Conservation (phyloP, 2,888 invertebrate species). For the Choreutis nemorana region DNA sequence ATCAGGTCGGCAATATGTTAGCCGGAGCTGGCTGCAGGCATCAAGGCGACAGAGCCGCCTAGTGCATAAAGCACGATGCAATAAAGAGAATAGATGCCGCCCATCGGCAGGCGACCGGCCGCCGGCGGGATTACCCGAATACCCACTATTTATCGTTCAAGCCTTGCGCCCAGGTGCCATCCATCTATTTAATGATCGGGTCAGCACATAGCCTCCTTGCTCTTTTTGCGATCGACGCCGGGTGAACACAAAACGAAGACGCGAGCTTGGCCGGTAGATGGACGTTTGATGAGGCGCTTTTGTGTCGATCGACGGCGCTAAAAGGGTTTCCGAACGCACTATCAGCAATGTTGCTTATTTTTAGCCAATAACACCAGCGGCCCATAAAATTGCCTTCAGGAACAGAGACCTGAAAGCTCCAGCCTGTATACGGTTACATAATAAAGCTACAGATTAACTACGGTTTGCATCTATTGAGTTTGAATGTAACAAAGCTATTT, state of each 20-base stretch:
- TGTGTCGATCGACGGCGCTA: conserved; percentile 50
- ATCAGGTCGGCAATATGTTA: conserved; percentile 45
- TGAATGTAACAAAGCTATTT: too few species aligned
- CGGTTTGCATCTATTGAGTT: too few species aligned
- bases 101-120: conserved; percentile 53
- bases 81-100: conserved; percentile 66
- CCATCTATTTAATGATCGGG: conserved; percentile 68
- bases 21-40: conserved; percentile 39
- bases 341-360: conserved; percentile 22
- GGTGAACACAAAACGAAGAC: conserved; percentile 51
- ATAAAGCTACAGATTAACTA: too few species aligned
- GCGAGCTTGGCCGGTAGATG: conserved; percentile 41
- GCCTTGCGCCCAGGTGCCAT: conserved; percentile 65
- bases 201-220: conserved; percentile 61
- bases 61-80: conserved; percentile 62
- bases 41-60: conserved; percentile 43
- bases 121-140: conserved; percentile 63
- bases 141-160: conserved; percentile 65
- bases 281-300: conserved; percentile 65
- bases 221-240: conserved; percentile 47
- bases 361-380: conserved; percentile 16
- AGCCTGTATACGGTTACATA: too few species aligned
- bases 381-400: conserved; percentile 19
- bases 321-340: conserved; percentile 52
- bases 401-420: too few species aligned